Percentiles rank a stretch among this genome's conserved stretches.
These are phyloP conservation scores for Motacilla tschutschensis DNA, from an alignment of 2,113 vertebrate species.

Conservation along the genomic window DNA sequence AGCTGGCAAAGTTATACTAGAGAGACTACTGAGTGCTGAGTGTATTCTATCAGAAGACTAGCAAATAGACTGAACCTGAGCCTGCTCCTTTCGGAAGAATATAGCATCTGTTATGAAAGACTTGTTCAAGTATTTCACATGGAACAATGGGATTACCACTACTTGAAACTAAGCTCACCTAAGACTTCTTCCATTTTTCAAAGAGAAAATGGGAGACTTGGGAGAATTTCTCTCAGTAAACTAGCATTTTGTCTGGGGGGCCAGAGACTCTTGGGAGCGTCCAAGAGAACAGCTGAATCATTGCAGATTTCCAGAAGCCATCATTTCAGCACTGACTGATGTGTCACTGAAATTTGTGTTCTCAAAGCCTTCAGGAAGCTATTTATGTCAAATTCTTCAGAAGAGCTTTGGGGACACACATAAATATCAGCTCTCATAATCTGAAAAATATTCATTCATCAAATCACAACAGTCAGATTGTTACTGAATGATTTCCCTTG, in stretches of 20 bases:
- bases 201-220: not conserved
- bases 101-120: not conserved
- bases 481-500: not conserved
- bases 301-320: not conserved
- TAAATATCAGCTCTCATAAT: not conserved
- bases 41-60: not conserved
- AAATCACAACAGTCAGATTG: not conserved
- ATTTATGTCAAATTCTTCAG: not conserved
- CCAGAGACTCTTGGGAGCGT: not conserved
- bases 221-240: not conserved
- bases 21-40: not conserved
- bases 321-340: not conserved
- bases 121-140: not conserved
- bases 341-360: not conserved
- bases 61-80: not conserved
- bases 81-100: not conserved
- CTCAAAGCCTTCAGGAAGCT: not conserved
- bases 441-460: not conserved
- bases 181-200: not conserved
- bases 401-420: not conserved
- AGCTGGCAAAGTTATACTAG: not conserved
- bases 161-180: not conserved
- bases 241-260: not conserved
- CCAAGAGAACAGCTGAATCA: not conserved
- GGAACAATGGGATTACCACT: not conserved